Evolutionary conservation across 1,140 invertebrate species (phyloP), one percentile per base, ranked within the genome.

Genomic region (Nasonia vitripennis): DNA sequence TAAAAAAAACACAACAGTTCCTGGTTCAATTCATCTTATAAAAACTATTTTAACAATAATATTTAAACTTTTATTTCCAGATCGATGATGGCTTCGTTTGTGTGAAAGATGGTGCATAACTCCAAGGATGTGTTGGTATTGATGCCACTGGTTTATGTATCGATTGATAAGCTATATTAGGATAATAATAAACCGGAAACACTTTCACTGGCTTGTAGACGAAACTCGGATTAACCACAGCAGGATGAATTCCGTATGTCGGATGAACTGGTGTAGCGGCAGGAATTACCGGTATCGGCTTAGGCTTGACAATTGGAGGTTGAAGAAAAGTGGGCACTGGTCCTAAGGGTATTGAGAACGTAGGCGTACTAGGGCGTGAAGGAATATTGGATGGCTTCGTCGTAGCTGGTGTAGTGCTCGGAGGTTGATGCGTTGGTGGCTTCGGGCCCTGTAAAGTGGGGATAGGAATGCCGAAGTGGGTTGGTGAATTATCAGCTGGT

Each of bases 381-480:
- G 31, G 67, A 73, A 27, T 51, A 27, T 10, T 27, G 20, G 74
- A 20, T 23, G 74, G 74, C 20, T 51, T 68, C 11, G 81, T 81
- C 12, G 12, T 41, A 14, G 55, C 23, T 17, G 85, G 55, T 0
- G 81, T n/a, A n/a, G 74, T 80, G 48, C 6, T 62, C 7, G 62
- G 71, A 62, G 70, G 20, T 71, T 82, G 48, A 55, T 55, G 51
- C 14, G 17, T 20, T 14, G 20, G 81, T 79, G 87, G 78, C 78
- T 84, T 86, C 31, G 87, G 82, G 45, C 41, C 70, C n/a, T 78
- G 79, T 41, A 86, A 55, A 31, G 78, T 87, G 7, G 91, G 91
- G 70, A 93, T 90, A 5, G 92, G 92, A 71, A 93, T 85, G 0
- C 87, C 88, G 41, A 93, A 93, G 23, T 93, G 90, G 17, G 91